These are phyloP conservation scores for Anthopleura xanthogrammica DNA, from an alignment of 92 coral and sea anemone genomes.

Conservation along the genomic window DNA sequence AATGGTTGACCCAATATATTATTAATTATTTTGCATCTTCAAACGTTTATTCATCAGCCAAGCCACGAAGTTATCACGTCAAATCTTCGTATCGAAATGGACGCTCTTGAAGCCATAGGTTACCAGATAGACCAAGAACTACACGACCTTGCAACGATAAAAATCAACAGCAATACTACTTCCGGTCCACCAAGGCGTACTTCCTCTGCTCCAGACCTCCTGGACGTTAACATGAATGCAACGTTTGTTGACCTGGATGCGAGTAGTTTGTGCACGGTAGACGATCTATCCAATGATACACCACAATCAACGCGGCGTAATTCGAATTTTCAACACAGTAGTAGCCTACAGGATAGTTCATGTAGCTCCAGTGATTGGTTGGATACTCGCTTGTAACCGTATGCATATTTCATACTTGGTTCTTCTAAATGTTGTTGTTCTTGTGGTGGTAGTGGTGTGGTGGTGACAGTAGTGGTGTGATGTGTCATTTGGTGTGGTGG, in stretches of 20 bases:
- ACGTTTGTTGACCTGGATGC: slow-evolving; percentile 46
- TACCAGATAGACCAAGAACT: slow-evolving; percentile 64
- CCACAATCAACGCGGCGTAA: slow-evolving; percentile 22
- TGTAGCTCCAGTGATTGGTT: not conserved
- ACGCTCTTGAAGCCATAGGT: slow-evolving; percentile 56
- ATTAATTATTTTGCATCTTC: not conserved
- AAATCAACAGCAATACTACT: slow-evolving; percentile 1
- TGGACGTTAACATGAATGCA: slow-evolving; percentile 37
- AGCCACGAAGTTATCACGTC: slow-evolving; percentile 58
- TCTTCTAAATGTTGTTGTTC: too few species aligned
- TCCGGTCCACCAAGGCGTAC: slow-evolving; percentile 24
- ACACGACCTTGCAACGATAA: slow-evolving; percentile 39
- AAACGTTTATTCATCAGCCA: slow-evolving; percentile 31
- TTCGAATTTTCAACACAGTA: not conserved
- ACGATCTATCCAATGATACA: slow-evolving; percentile 62
- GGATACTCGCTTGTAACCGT: not conserved
- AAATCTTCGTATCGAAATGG: slow-evolving; percentile 50
- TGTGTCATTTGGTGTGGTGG: too few species aligned
- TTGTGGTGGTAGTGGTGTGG: too few species aligned
- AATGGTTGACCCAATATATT: too few species aligned
- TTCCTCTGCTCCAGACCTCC: slow-evolving; percentile 66
- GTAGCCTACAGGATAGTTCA: not conserved
- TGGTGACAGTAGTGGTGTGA: too few species aligned
- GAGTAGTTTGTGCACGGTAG: slow-evolving; percentile 65
- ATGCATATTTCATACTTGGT: not conserved